Evolutionary conservation across 1,140 invertebrate genomes (phyloP).

Genomic region (Neodiprion fabricii): DNA sequence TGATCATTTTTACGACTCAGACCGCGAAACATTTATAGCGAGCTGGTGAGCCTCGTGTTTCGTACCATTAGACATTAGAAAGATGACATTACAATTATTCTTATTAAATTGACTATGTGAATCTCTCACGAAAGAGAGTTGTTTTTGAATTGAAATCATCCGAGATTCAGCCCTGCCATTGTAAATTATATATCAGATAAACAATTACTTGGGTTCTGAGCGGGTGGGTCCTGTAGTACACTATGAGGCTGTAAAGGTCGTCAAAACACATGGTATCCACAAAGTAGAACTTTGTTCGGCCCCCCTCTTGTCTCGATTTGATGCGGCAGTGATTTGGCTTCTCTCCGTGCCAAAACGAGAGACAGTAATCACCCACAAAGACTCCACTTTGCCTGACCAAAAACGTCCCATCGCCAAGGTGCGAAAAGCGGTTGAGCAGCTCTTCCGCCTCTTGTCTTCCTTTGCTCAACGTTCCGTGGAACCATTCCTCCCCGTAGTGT

Average conservation of each 20-base stretch:
- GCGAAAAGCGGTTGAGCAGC: conserved; percentile 73
- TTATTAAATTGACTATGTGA: neutral
- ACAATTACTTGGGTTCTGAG: conserved; percentile 72
- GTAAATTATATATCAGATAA: neutral
- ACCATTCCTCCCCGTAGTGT: conserved; percentile 91
- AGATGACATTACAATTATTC: neutral
- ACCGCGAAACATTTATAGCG: conserved; percentile 4
- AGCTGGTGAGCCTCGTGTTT: neutral
- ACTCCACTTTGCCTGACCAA: conserved; percentile 89
- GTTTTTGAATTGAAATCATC: neutral
- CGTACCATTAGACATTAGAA: neutral
- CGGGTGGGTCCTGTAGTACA: conserved; percentile 81
- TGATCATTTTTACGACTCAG: neutral
- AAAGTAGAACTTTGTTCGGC: conserved; percentile 84
- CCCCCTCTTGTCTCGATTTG: conserved; percentile 80
- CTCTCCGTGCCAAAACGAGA: conserved; percentile 89
- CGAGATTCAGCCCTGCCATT: neutral
- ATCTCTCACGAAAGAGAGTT: neutral
- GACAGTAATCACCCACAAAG: conserved; percentile 89
- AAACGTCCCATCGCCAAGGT: conserved; percentile 89
- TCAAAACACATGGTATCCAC: conserved; percentile 85
- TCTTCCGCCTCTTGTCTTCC: conserved; percentile 74
- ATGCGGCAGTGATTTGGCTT: conserved; percentile 89
- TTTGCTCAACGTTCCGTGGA: conserved; percentile 80
- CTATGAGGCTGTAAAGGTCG: conserved; percentile 85